These are phyloP conservation scores for Lycaon pictus DNA, from an alignment of 2,113 vertebrate genomes.

Conservation along the genomic window DNA sequence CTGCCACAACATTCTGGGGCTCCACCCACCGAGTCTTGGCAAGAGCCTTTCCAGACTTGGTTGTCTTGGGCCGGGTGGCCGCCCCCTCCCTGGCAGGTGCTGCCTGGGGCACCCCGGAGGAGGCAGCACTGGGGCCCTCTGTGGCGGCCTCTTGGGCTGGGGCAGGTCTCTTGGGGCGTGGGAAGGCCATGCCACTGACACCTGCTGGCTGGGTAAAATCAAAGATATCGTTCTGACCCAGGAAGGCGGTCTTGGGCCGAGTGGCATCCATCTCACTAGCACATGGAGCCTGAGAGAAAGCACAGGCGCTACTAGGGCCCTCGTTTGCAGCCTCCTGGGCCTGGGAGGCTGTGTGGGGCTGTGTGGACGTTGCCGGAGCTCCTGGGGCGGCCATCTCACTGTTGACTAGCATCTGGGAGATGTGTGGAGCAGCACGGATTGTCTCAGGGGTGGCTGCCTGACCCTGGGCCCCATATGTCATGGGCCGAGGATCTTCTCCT, in stretches of 20 bases:
- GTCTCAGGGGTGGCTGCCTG: background rate
- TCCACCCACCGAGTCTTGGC: constrained; percentile 75
- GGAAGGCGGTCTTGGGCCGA: constrained; percentile 17
- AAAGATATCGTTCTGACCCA: constrained; percentile 56
- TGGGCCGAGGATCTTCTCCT: background rate
- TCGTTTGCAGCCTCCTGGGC: background rate
- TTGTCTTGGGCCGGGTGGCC: constrained; percentile 59
- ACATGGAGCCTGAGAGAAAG: constrained; percentile 23
- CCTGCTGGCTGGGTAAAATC: constrained; percentile 66
- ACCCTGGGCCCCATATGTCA: background rate
- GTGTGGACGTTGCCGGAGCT: background rate
- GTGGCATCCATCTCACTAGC: background rate
- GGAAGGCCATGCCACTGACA: constrained; percentile 71
- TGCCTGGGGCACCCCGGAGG: background rate
- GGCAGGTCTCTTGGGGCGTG: constrained; percentile 60
- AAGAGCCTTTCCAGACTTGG: constrained; percentile 71
- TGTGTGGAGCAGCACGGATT: background rate
- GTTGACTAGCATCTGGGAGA: background rate
- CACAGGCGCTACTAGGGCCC: constrained; percentile 24
- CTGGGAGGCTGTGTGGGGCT: constrained; percentile 19
- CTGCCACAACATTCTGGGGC: constrained; percentile 58
- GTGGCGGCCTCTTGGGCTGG: constrained; percentile 1
- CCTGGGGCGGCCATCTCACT: background rate
- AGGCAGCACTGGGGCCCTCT: constrained; percentile 32
- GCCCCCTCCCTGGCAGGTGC: constrained; percentile 24